Evolutionary conservation across 2,888 invertebrate species (phyloP).

Genomic region (Ennomos quercinarius): DNA sequence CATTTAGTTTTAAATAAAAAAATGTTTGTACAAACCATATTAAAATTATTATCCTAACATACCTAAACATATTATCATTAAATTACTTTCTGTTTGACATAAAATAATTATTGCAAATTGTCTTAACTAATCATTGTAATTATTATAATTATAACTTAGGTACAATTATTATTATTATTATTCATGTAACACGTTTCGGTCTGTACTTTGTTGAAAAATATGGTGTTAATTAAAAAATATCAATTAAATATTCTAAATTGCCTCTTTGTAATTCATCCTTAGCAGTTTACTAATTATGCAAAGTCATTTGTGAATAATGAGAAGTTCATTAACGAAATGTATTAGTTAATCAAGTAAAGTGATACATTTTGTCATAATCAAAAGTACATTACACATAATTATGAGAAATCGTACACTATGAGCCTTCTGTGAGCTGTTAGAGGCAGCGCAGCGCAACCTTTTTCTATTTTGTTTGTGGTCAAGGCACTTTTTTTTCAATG

Average conservation of each 20-base stretch:
- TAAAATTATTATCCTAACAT: no score
- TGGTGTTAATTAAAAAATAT: not conserved
- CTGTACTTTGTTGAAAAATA: not conserved
- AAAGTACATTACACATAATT: conserved; percentile 17
- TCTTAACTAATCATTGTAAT: no score
- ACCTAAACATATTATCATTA: no score
- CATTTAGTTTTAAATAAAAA: no score
- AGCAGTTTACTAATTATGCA: conserved; percentile 9
- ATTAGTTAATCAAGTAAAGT: conserved; percentile 11
- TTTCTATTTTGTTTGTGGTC: conserved; percentile 25
- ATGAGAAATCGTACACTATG: conserved; percentile 23
- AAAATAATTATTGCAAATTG: no score
- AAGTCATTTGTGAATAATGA: conserved; percentile 1
- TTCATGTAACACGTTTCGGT: not conserved
- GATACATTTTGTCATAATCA: conserved; percentile 18
- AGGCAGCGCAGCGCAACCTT: conserved; percentile 9
- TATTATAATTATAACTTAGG: no score
- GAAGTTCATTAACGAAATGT: not conserved
- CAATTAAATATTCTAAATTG: conserved; percentile 3
- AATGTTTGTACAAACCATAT: no score
- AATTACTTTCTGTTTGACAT: no score
- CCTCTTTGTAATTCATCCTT: conserved; percentile 2
- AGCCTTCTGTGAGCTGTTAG: conserved; percentile 13
- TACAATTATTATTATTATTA: conserved; percentile 1
- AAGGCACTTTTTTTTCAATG: conserved; percentile 24